Percentiles rank a stretch among this genome's conserved stretches.
Conservation (phyloP, 2,888 invertebrate species). For the Alloscopus bannaensis region DNA sequence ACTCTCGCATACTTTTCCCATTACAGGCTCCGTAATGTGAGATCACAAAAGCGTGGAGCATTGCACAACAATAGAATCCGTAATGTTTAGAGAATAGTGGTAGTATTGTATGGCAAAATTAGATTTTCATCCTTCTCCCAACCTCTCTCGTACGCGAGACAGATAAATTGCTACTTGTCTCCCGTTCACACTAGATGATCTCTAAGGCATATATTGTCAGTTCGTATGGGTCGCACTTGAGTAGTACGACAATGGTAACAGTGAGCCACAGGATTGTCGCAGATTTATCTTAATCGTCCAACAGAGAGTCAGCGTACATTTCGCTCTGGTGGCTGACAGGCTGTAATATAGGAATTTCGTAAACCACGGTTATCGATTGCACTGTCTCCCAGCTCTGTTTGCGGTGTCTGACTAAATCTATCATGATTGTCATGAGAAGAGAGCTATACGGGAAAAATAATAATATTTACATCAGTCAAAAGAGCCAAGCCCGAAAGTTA, state of each 20-base stretch:
- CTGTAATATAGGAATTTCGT: constrained; percentile 19
- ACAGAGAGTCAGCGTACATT: constrained; percentile 17
- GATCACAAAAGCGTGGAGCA: constrained; percentile 22
- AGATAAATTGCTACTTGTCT: constrained; percentile 60
- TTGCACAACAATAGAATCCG: constrained; percentile 46
- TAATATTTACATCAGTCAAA: constrained; percentile 18
- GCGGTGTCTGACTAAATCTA: too few relatives aligned
- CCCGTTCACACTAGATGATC: neutral
- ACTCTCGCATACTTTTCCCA: neutral
- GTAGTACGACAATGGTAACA: constrained; percentile 42
- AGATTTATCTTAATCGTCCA: constrained; percentile 59
- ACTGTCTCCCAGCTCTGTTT: too few relatives aligned
- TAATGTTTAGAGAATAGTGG: neutral
- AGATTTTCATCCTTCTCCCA: neutral
- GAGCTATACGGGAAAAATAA: too few relatives aligned
- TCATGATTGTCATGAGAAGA: too few relatives aligned
- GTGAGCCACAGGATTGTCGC: constrained; percentile 50
- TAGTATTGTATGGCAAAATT: constrained; percentile 1
- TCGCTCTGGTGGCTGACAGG: constrained; percentile 3
- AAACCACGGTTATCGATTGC: constrained; percentile 51
- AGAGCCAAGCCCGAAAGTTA: constrained; percentile 46
- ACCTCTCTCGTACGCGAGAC: constrained; percentile 38
- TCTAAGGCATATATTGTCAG: too few relatives aligned
- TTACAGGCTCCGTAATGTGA: constrained; percentile 45
- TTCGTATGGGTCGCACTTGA: too few relatives aligned